Conservation (phyloP, 2,888 invertebrate species). For the Hirtodrosophila duncani region DNA sequence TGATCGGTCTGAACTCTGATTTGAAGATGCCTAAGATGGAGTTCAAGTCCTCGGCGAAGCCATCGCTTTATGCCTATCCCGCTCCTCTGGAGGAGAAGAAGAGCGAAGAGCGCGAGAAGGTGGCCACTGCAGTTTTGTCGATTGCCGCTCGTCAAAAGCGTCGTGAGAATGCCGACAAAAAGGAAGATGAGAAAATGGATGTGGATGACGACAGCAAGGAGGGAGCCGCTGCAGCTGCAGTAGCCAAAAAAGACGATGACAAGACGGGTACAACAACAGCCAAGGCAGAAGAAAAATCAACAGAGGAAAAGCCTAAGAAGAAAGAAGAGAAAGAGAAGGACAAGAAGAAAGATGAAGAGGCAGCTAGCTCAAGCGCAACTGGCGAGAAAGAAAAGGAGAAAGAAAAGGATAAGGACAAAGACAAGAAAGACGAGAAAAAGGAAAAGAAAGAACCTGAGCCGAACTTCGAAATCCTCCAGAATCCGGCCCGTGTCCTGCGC, state of each 20-base stretch:
- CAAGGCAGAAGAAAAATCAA: conserved; percentile 72
- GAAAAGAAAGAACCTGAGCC: conserved; percentile 93
- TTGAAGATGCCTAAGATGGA: conserved; percentile 96
- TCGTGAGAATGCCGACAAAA: conserved; percentile 85
- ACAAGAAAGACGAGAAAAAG: conserved; percentile 76
- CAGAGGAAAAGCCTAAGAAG: conserved; percentile 58
- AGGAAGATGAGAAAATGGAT: conserved; percentile 90
- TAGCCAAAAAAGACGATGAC: conserved; percentile 79
- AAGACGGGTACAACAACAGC: conserved; percentile 37
- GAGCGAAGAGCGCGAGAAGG: conserved; percentile 97
- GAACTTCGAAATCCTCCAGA: conserved; percentile 92
- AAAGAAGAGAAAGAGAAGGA: conserved; percentile 55
- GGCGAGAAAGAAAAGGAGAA: conserved; percentile 69
- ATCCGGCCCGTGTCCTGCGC: conserved; percentile 96
- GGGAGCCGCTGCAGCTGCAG: conserved; percentile 78
- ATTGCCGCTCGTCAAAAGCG: conserved; percentile 95
- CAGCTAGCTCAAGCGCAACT: conserved; percentile 11
- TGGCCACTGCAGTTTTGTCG: conserved; percentile 97
- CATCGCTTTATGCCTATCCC: conserved; percentile 97
- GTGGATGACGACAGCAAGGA: conserved; percentile 83
- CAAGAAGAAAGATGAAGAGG: conserved; percentile 77
- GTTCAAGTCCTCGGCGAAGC: conserved; percentile 93
- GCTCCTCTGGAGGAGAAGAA: conserved; percentile 98
- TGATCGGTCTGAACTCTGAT: conserved; percentile 96
- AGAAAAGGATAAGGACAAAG: conserved; percentile 69